Percentiles rank a stretch among this genome's conserved stretches.
phyloP scores from a whole-genome alignment of 2,888 invertebrate species.

The Agrotis ipsilon region DNA sequence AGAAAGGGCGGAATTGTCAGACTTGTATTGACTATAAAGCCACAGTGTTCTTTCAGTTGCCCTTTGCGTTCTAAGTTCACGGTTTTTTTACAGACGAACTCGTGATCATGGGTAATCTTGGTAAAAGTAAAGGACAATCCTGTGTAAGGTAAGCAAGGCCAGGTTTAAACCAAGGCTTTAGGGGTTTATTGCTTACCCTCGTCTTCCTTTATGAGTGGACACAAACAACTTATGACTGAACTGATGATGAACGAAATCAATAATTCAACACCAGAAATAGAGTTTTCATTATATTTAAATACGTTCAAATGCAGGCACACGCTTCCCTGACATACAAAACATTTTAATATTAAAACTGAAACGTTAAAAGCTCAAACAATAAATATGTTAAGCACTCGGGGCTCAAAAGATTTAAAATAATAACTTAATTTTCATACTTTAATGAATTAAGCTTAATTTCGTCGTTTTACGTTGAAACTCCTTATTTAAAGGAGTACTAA shows the following conservation, averaged over 20 bases:
- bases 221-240: too few relatives aligned
- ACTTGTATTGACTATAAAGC: too few relatives aligned
- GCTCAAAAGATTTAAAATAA: conserved; percentile 22
- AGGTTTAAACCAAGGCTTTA: background rate
- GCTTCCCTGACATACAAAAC: background rate
- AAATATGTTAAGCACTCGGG: conserved; percentile 13
- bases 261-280: background rate
- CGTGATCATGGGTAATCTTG: too few relatives aligned
- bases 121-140: too few relatives aligned
- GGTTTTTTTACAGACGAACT: too few relatives aligned
- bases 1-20: too few relatives aligned
- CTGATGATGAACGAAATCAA: background rate
- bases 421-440: conserved; percentile 11
- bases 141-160: too few relatives aligned
- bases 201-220: background rate
- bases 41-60: too few relatives aligned
- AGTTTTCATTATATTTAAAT: background rate
- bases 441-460: conserved; percentile 17
- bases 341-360: conserved; percentile 16
- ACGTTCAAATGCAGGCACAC: background rate
- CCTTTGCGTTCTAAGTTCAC: too few relatives aligned
- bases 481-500: background rate
- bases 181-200: background rate
- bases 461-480: background rate
- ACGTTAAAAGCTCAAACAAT: background rate